A percentile compares a stretch with the other conserved stretches of the same genome.
Conservation (phyloP, 2,113 vertebrate genomes). For the Garra rufa region DNA sequence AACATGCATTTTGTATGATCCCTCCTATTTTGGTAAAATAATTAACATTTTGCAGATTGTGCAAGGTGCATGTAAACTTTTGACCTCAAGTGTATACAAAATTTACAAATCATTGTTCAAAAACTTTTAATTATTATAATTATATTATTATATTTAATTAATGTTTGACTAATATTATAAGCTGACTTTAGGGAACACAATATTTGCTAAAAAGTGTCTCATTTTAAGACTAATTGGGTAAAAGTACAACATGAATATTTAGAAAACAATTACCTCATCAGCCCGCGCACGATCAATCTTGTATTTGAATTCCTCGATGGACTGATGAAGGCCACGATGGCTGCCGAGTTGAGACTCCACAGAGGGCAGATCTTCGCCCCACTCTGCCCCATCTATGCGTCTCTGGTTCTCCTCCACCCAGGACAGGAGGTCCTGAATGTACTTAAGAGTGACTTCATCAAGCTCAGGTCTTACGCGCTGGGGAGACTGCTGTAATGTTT, state of each 20-base stretch:
- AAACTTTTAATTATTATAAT: too few species aligned
- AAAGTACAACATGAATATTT: background rate
- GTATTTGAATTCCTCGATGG: conserved; percentile 88
- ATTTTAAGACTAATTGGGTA: background rate
- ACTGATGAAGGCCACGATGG: conserved; percentile 90
- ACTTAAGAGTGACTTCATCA: conserved; percentile 87
- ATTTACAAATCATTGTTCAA: too few species aligned
- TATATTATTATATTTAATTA: too few species aligned
- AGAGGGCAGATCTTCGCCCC: conserved; percentile 89
- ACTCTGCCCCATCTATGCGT: conserved; percentile 79
- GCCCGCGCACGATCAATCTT: conserved; percentile 90
- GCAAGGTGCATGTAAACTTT: too few species aligned
- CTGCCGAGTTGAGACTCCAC: conserved; percentile 90
- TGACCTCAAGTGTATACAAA: too few species aligned
- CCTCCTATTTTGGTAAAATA: too few species aligned
- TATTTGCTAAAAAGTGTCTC: background rate
- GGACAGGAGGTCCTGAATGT: conserved; percentile 87
- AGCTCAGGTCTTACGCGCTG: conserved; percentile 74
- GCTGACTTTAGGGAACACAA: background rate
- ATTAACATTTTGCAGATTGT: too few species aligned
- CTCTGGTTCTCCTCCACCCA: conserved; percentile 97
- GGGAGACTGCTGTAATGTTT: conserved; percentile 65
- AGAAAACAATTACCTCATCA: conserved; percentile 80
- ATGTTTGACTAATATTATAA: too few species aligned
- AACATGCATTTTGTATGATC: too few species aligned